Base-by-base conservation (phyloP, 2,797 vertebrate species). In the Petrocephalus schoutedeni region DNA sequence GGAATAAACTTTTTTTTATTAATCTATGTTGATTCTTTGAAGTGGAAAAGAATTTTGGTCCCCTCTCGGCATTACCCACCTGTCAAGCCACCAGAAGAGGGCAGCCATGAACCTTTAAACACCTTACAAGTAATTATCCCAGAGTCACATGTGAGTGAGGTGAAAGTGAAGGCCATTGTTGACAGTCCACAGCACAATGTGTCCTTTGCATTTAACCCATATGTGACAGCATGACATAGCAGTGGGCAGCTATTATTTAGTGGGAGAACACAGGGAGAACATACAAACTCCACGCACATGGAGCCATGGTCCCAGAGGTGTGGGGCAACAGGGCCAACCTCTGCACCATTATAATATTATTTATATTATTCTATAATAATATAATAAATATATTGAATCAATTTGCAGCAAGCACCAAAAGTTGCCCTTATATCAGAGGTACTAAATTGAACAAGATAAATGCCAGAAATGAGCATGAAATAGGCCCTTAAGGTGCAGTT, bases 41-140 rank as follows among this genome's bases (percentile, higher is more conserved):
- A 16, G 54, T 16, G 14, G 14, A 57, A 57, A 57, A 57, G 54
- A 74, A 54, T 45, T 56, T 36, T 77, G 14, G 59, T 12, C 19
- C 14, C 14, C 23, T 53, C 90, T 54, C 86, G 93, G 59, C 64
- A 90, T 61, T 64, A 86, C 88, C 53, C 89, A 89, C 16, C 87
- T 85, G 86, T 0, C 45, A 57, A 57, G 54, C 9, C 2, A 57
- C 10, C 54, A 57, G 54, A 10, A 57, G 54, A 57, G 4, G 9
- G 45, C 5, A 5, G 49, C 8, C 32, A 36, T 80, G 36, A 19
- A 41, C 10, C 32, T 41, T 36, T 12, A 80, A 45, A 36, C 32
- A 19, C 49, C 4, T 28, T 32, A 51, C 53, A 51, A 51, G 4
- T 8, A 51, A 51, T 51, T 51, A 5, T 51, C 49, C 49, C 3